A percentile compares a stretch with the other conserved stretches of the same genome.
These are phyloP conservation scores for Patagioenas fasciata DNA, from an alignment of 2,113 vertebrate species.

Conservation along the genomic window DNA sequence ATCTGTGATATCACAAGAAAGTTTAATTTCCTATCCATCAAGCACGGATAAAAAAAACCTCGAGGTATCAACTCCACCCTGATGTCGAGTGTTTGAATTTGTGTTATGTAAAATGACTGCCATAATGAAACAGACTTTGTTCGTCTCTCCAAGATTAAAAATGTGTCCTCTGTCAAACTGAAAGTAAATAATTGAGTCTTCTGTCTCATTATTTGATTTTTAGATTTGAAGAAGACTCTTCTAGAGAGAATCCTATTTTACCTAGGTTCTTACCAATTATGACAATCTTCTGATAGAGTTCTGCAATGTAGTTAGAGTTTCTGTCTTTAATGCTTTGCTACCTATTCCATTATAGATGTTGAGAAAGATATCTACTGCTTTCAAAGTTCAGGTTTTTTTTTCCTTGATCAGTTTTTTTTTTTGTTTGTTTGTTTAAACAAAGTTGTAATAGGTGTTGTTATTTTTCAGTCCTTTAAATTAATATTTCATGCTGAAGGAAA, in stretches of 20 bases:
- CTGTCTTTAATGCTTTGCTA: background rate
- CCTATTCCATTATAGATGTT: background rate
- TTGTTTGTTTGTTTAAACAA: background rate
- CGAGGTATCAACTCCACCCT: background rate
- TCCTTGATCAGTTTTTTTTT: background rate
- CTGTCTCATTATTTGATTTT: slow-evolving; percentile 28
- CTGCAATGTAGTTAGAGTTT: background rate
- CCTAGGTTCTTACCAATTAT: background rate
- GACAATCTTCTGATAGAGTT: slow-evolving; percentile 33
- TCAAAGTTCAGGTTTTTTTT: slow-evolving; percentile 22
- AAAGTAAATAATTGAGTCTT: slow-evolving; percentile 17
- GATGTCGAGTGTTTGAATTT: background rate
- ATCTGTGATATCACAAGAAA: background rate
- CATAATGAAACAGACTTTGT: background rate
- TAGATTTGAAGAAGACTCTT: slow-evolving; percentile 36
- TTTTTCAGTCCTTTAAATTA: background rate
- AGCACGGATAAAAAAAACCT: background rate
- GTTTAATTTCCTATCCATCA: background rate
- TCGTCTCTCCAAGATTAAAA: background rate
- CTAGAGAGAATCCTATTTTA: slow-evolving; percentile 6
- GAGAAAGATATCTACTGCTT: background rate
- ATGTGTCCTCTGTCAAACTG: background rate
- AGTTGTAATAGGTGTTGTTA: background rate
- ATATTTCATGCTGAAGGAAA: background rate
- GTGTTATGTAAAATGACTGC: background rate